These are phyloP conservation scores for Equus quagga DNA, from an alignment of 2,113 vertebrate species.

Conservation along the genomic window DNA sequence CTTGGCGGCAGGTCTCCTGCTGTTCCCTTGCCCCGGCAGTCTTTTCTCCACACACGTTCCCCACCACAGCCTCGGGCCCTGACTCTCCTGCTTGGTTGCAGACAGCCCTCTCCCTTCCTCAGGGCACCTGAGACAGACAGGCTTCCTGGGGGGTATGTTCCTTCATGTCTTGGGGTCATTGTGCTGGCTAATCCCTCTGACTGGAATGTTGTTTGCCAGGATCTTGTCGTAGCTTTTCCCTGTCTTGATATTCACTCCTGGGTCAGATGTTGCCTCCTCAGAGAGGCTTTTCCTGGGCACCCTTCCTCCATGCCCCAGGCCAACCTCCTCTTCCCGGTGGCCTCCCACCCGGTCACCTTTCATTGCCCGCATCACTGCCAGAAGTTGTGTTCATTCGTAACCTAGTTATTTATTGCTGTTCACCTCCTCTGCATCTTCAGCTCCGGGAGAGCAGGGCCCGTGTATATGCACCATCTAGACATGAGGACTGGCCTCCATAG, in stretches of 20 bases:
- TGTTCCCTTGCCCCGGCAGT: background rate
- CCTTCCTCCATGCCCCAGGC: background rate
- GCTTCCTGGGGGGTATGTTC: background rate
- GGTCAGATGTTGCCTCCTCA: background rate
- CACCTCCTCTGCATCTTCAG: background rate
- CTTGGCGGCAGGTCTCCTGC: background rate
- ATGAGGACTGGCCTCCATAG: background rate
- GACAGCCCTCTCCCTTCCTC: background rate
- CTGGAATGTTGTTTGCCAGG: background rate
- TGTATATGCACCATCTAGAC: background rate
- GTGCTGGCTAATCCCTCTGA: background rate
- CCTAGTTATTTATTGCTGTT: conserved; percentile 24
- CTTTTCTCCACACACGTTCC: background rate
- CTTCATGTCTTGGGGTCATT: background rate
- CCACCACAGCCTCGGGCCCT: no score
- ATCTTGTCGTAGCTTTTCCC: background rate
- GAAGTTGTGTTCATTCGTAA: background rate
- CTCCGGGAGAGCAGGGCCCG: background rate
- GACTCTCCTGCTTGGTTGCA: background rate
- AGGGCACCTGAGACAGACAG: background rate
- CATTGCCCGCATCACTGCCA: background rate
- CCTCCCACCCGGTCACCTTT: background rate
- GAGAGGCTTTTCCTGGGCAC: background rate
- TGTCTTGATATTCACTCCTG: background rate
- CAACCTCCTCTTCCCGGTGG: background rate